A percentile compares a stretch with the other conserved stretches of the same genome.
phyloP scores from a whole-genome alignment of 2,113 vertebrate genomes.

The Peromyscus californicus region DNA sequence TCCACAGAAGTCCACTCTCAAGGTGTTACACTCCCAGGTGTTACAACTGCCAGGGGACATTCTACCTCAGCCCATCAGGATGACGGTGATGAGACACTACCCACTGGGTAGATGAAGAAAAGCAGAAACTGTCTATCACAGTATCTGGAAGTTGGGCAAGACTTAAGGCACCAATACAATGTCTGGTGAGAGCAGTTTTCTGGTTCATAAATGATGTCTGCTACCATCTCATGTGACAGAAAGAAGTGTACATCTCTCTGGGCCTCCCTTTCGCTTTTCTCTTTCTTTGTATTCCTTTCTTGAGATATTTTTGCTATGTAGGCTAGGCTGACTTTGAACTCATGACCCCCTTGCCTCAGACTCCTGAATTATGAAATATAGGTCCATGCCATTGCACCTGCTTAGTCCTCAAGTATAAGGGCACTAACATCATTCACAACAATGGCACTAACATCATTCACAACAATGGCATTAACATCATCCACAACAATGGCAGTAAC shows the following conservation, averaged over 20 bases:
- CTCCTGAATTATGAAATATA: neutral
- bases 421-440: neutral
- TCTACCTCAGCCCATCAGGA: neutral
- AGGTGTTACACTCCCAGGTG: neutral
- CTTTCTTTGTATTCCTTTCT: neutral
- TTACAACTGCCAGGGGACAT: neutral
- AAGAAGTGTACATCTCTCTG: neutral
- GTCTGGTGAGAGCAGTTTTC: neutral
- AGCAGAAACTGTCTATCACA: neutral
- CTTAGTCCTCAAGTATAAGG: neutral
- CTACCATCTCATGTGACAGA: neutral
- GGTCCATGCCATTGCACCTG: neutral
- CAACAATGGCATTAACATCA: neutral
- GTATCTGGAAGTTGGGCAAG: neutral
- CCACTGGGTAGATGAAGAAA: no score
- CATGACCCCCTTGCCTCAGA: neutral
- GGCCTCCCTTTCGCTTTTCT: no score
- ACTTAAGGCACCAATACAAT: accelerated
- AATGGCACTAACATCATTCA: neutral
- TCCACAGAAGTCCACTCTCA: no score
- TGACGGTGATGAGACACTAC: accelerated
- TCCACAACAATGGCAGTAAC: neutral
- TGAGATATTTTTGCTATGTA: neutral
- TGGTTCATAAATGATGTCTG: neutral
- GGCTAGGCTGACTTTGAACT: neutral